Conservation (phyloP, 2,888 invertebrate species). For the Drosophila testacea region DNA sequence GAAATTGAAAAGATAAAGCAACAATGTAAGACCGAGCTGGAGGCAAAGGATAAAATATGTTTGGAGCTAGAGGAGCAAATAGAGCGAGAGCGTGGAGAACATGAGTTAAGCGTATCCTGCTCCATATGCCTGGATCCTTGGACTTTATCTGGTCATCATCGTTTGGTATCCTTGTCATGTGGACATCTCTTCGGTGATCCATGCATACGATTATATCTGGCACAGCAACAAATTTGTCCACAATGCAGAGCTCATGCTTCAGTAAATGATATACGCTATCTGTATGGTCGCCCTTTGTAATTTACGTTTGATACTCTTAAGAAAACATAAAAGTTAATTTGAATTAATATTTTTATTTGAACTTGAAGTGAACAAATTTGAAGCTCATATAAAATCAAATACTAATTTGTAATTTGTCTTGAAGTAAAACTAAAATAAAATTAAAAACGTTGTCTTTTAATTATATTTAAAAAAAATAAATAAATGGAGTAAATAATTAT, state of each 20-base stretch:
- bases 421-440: no score
- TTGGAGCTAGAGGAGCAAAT: slow-evolving; percentile 20
- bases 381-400: no score
- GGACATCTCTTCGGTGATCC: slow-evolving; percentile 41
- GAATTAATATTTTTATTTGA: no score
- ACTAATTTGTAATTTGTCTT: no score
- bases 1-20: slow-evolving; percentile 1
- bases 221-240: neutral
- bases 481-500: no score
- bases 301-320: no score
- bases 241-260: slow-evolving; percentile 2
- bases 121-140: slow-evolving; percentile 37
- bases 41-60: slow-evolving; percentile 18
- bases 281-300: slow-evolving; percentile 27
- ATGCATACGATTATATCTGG: slow-evolving; percentile 13
- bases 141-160: slow-evolving; percentile 10
- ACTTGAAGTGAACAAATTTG: no score
- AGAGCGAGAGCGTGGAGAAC: neutral
- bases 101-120: slow-evolving; percentile 13
- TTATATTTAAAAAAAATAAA: no score
- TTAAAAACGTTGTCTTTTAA: no score
- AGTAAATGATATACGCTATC: neutral
- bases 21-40: neutral
- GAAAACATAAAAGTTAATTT: no score
- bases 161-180: slow-evolving; percentile 27